A percentile compares a stretch with the other conserved stretches of the same genome.
phyloP scores from a whole-genome alignment of 1,140 invertebrate genomes.

The Apis dorsata region DNA sequence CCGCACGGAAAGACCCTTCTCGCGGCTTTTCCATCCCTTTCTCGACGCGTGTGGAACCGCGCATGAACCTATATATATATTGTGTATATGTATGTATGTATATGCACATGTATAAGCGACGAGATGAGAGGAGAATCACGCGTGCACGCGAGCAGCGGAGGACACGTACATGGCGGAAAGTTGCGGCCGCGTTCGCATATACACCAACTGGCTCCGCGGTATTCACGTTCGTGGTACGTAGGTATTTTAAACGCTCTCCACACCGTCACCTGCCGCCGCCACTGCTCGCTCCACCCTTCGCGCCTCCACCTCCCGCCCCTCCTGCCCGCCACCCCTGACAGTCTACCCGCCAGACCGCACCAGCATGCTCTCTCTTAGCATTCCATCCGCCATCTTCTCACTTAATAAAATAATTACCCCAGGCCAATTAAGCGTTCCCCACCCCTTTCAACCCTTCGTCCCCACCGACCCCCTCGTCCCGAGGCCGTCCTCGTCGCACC shows the following conservation, averaged over 20 bases:
- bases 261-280: constrained; percentile 58
- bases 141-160: constrained; percentile 27
- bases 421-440: constrained; percentile 75
- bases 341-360: constrained; percentile 66
- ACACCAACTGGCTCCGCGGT: constrained; percentile 43
- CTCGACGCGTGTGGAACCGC: neutral
- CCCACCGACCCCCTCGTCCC: too few species aligned
- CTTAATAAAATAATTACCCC: constrained; percentile 80
- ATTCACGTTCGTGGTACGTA: constrained; percentile 56
- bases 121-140: constrained; percentile 61
- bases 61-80: constrained; percentile 17
- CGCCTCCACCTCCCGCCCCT: constrained; percentile 34
- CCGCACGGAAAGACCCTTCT: neutral
- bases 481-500: neutral
- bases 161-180: constrained; percentile 26
- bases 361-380: constrained; percentile 72
- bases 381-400: constrained; percentile 79
- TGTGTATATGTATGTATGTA: too few species aligned
- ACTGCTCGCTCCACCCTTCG: constrained; percentile 37
- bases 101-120: constrained; percentile 13
- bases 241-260: constrained; percentile 68
- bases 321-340: constrained; percentile 45
- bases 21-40: constrained; percentile 25
- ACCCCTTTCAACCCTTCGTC: constrained; percentile 19
- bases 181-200: constrained; percentile 58